These are phyloP conservation scores for Hirtodrosophila duncani DNA, from an alignment of 2,888 invertebrate species.

Conservation along the genomic window DNA sequence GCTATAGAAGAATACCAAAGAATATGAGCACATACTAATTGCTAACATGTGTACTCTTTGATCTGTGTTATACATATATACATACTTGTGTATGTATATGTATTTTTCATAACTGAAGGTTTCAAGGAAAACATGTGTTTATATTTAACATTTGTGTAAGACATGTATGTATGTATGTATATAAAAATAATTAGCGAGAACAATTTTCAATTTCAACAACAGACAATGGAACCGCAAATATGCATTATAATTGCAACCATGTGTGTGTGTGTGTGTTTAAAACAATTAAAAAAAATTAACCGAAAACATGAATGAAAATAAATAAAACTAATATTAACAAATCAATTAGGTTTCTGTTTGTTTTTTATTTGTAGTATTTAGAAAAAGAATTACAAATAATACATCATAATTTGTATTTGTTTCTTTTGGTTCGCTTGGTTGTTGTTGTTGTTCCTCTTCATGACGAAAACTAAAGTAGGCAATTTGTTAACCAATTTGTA, in stretches of 20 bases:
- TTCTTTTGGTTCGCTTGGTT: constrained; percentile 68
- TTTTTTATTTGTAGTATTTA: constrained; percentile 65
- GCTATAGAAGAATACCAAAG: too few relatives aligned
- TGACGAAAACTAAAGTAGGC: constrained; percentile 24
- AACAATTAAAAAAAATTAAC: constrained; percentile 1
- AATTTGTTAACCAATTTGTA: constrained; percentile 18
- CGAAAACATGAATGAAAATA: constrained; percentile 4
- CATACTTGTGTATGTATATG: constrained; percentile 11
- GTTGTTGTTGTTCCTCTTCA: constrained; percentile 20
- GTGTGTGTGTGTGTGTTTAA: constrained; percentile 11
- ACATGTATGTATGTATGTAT: constrained; percentile 31
- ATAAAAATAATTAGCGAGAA: constrained; percentile 43
- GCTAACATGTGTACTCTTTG: too few relatives aligned
- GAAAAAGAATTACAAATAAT: constrained; percentile 70
- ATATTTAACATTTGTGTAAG: constrained; percentile 38
- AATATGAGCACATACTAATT: too few relatives aligned
- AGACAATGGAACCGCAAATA: not conserved
- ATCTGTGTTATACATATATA: constrained; percentile 30
- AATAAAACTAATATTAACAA: constrained; percentile 4
- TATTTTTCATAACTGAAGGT: constrained; percentile 33
- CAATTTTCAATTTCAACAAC: constrained; percentile 19
- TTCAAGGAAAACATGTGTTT: constrained; percentile 32
- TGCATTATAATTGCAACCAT: constrained; percentile 25
- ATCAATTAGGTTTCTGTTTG: constrained; percentile 41
- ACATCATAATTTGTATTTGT: constrained; percentile 59